Percentiles rank a stretch among this genome's conserved stretches.
phyloP scores from a whole-genome alignment of 2,113 vertebrate genomes.

The Polyodon spathula region DNA sequence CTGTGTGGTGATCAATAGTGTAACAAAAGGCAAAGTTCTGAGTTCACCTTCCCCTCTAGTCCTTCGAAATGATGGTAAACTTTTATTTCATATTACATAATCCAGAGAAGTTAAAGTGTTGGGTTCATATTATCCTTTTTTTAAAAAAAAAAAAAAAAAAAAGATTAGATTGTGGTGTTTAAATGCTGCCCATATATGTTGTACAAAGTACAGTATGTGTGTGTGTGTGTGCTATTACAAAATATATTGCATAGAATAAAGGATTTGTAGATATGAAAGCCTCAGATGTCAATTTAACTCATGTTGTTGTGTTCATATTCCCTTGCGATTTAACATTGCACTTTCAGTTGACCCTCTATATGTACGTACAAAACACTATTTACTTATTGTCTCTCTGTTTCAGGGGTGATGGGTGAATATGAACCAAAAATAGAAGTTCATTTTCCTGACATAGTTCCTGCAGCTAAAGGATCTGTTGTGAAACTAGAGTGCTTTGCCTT shows the following conservation, averaged over 20 bases:
- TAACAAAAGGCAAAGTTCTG: slow-evolving; percentile 60
- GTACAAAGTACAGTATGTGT: no score
- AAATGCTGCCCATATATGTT: no score
- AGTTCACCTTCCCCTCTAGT: slow-evolving; percentile 82
- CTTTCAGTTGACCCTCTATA: no score
- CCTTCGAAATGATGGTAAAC: slow-evolving; percentile 80
- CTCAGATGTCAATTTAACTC: slow-evolving; percentile 20
- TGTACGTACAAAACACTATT: slow-evolving; percentile 33
- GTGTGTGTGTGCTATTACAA: no score
- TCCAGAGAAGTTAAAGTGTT: no score
- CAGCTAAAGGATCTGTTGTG: slow-evolving; percentile 80
- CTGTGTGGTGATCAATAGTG: slow-evolving; percentile 72
- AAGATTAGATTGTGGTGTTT: no score
- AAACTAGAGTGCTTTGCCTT: slow-evolving; percentile 89
- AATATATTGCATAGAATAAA: no score
- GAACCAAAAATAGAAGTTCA: slow-evolving; percentile 97
- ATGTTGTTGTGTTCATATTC: slow-evolving; percentile 30
- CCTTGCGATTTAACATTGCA: neutral
- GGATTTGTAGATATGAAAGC: no score
- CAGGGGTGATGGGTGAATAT: slow-evolving; percentile 93
- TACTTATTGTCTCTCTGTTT: slow-evolving; percentile 33
- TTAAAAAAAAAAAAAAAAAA: no score
- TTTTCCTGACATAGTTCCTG: slow-evolving; percentile 81
- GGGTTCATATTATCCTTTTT: no score
- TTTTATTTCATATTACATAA: neutral